phyloP scores from a whole-genome alignment of 2,797 vertebrate species.

The Diglossa cyanea region DNA sequence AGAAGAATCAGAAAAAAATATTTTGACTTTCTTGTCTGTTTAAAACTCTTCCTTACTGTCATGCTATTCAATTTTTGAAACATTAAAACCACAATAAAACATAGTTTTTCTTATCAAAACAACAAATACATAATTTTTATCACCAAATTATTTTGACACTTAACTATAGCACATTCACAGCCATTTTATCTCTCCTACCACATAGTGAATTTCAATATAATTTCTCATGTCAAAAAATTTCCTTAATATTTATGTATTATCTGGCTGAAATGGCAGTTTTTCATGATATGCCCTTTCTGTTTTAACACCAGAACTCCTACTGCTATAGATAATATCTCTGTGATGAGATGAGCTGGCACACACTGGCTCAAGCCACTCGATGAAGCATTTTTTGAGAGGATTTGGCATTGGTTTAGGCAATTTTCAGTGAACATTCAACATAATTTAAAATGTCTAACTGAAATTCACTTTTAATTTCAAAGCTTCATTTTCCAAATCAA shows the following conservation, averaged over 20 bases:
- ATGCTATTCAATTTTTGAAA: neutral
- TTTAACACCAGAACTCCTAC: conserved; percentile 22
- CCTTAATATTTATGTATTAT: conserved; percentile 25
- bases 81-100: neutral
- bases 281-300: neutral
- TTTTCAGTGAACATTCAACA: neutral
- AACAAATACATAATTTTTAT: neutral
- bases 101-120: neutral
- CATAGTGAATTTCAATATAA: neutral
- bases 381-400: neutral
- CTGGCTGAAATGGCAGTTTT: neutral
- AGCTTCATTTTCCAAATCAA: neutral
- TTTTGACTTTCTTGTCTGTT: neutral
- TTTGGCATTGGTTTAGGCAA: neutral
- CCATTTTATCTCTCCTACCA: neutral
- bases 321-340: neutral
- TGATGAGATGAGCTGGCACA: neutral
- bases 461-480: conserved; percentile 12
- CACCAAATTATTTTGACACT: neutral
- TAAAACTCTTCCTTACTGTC: neutral
- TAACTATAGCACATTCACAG: neutral
- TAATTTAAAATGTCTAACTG: neutral
- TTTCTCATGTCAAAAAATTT: neutral
- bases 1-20: neutral
- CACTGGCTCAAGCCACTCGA: neutral